These are phyloP conservation scores for Diceros bicornis DNA, from an alignment of 2,797 vertebrate species.

Conservation along the genomic window DNA sequence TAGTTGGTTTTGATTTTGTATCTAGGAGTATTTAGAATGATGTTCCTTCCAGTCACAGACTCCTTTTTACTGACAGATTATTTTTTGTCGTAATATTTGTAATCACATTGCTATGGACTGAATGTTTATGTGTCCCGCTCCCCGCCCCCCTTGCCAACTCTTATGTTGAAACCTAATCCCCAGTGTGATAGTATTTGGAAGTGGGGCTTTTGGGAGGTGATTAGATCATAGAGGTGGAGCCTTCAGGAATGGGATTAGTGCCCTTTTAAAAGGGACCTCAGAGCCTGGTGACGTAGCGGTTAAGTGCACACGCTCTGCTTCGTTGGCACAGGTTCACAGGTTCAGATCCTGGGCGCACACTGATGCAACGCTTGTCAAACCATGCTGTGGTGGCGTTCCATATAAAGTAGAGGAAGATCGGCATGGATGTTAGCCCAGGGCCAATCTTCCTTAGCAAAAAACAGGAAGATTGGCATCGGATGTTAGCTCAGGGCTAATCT, in stretches of 20 bases:
- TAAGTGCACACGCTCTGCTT: too few relatives aligned
- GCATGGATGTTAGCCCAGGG: too few relatives aligned
- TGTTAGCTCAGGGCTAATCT: too few relatives aligned
- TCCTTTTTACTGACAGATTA: not conserved
- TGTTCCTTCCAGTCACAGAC: not conserved
- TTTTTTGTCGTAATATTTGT: not conserved
- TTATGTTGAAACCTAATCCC: not conserved
- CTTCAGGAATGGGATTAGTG: not conserved
- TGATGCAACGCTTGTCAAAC: too few relatives aligned
- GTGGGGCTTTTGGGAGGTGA: not conserved
- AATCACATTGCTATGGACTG: not conserved
- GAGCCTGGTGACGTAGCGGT: too few relatives aligned
- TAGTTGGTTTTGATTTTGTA: slow-evolving; percentile 1
- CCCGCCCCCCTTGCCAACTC: not conserved
- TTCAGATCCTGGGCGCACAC: too few relatives aligned
- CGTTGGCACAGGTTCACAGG: too few relatives aligned
- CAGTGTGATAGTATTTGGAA: not conserved
- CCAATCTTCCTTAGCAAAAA: too few relatives aligned
- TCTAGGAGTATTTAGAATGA: not conserved
- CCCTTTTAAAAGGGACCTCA: not conserved
- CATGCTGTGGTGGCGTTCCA: too few relatives aligned
- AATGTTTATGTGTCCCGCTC: not conserved
- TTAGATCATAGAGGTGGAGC: not conserved
- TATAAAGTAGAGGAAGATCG: too few relatives aligned
- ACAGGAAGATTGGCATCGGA: too few relatives aligned